Base-by-base conservation (phyloP, 2,888 invertebrate genomes). In the Leuctra nigra region DNA sequence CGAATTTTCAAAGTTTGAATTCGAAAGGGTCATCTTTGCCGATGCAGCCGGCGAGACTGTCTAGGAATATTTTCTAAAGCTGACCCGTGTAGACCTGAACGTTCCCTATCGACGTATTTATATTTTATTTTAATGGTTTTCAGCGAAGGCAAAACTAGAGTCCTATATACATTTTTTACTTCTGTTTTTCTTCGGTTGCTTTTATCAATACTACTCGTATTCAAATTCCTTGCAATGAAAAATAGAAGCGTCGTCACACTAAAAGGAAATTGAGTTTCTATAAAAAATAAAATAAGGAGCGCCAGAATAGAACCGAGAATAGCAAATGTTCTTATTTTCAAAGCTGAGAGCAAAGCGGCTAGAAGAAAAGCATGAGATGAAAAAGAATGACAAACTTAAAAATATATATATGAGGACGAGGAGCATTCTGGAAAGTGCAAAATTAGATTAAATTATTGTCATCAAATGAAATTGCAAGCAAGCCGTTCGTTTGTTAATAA, bases 261-360 rank as follows among this genome's bases (percentile, higher is more conserved):
- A 47, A 47, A 47, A 47, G 47, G 47, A 47, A 47, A 47, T 47
- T 47, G 47, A 47, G 47, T 47, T 47, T 47, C 47, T 47, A 47
- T 47, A 25, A 47, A 47, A 46, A 47, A n/a, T n/a, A n/a, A 47
- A 47, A 47, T 47, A 47, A 25, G 29, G 47, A 14, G 16, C 47
- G 29, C 24, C 47, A 16, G 47, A 47, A 47, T 29, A 47, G 23
- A 47, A 25, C 47, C 25, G 20, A 20, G 16, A 47, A 41, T 25
- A 47, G 47, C 16, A 47, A 47, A 47, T 24, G 47, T 24, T 47
- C 47, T 47, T 39, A 39, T 39, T 39, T 39, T 16, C 16, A 39
- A 39, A 39, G 20, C 39, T 18, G 16, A 20, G 16, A 20, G 20
- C 6, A 7, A 39, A 20, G 39, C 4, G 20, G 18, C 39, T 16